Percentiles rank a stretch among this genome's conserved stretches.
phyloP scores from a whole-genome alignment of 2,797 vertebrate species.

The Anabas testudineus region DNA sequence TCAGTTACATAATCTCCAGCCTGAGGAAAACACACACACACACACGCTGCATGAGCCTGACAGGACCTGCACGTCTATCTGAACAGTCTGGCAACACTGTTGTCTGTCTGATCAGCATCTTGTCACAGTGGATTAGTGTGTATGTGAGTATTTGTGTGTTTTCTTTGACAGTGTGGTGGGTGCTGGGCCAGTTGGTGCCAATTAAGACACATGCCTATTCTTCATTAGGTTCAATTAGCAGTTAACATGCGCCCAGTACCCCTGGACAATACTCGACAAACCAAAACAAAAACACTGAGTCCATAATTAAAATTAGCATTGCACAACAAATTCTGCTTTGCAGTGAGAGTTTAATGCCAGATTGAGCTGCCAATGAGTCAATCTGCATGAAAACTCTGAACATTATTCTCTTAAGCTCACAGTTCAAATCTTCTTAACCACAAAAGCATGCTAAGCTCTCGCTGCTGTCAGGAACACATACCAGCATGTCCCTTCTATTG shows the following conservation, averaged over 20 bases:
- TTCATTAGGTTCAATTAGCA: neutral
- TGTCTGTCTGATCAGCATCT: constrained; percentile 48
- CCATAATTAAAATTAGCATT: neutral
- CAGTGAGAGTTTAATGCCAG: neutral
- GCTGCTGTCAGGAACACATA: constrained; percentile 20
- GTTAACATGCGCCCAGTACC: neutral
- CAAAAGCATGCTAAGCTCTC: constrained; percentile 35
- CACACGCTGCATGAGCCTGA: constrained; percentile 23
- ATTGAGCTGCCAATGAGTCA: neutral
- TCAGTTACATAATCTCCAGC: constrained; percentile 51
- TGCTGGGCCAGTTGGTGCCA: constrained; percentile 10
- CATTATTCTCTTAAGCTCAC: constrained; percentile 12
- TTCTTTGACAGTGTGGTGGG: constrained; percentile 18
- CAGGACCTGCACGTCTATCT: constrained; percentile 44
- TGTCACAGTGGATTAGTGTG: constrained; percentile 47
- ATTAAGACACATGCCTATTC: neutral
- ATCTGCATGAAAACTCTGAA: constrained; percentile 10
- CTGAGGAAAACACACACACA: constrained; percentile 16
- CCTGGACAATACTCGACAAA: neutral
- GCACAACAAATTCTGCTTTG: neutral
- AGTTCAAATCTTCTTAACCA: constrained; percentile 34
- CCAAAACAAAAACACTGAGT: neutral
- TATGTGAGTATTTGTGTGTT: constrained; percentile 15
- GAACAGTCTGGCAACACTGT: constrained; percentile 31
- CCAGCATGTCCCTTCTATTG: constrained; percentile 26